These are phyloP conservation scores for Bibio marci DNA, from an alignment of 2,888 invertebrate genomes.

Conservation along the genomic window DNA sequence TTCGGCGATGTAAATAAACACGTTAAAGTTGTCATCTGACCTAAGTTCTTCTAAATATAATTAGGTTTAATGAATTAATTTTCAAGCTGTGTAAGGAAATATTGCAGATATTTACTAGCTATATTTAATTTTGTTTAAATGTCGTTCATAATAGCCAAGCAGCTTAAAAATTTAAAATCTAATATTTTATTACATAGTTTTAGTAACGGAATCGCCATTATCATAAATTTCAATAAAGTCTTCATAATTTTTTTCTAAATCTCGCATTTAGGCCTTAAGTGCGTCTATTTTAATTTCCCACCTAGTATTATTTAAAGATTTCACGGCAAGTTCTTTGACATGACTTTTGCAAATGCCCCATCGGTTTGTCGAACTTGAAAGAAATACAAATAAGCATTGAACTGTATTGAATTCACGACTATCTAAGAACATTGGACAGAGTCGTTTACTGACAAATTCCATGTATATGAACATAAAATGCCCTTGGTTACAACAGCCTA, in stretches of 20 bases:
- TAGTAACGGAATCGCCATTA: not conserved
- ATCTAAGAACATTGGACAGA: conserved; percentile 3
- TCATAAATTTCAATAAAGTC: conserved; percentile 5
- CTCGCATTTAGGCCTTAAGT: conserved; percentile 4
- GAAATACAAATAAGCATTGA: not conserved
- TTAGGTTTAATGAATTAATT: not conserved
- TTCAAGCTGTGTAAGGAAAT: not conserved
- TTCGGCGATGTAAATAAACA: conserved; percentile 4
- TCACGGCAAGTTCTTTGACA: conserved; percentile 1
- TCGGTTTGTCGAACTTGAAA: conserved; percentile 6
- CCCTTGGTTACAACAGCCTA: conserved; percentile 2
- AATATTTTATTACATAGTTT: conserved; percentile 5
- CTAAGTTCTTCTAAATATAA: not conserved
- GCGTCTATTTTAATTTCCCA: conserved; percentile 5
- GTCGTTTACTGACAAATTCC: conserved; percentile 6
- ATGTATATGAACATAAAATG: conserved; percentile 5
- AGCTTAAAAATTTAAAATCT: conserved; percentile 5
- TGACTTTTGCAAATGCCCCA: conserved; percentile 5
- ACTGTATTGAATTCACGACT: conserved; percentile 4
- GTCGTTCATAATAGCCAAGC: conserved; percentile 3
- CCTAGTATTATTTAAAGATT: conserved; percentile 2
- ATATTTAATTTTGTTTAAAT: conserved; percentile 6
- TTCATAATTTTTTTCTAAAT: conserved; percentile 1
- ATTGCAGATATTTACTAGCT: conserved; percentile 1
- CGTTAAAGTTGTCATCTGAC: not conserved